Conservation (phyloP, 2,888 invertebrate species). For the Epinotia ramella region DNA sequence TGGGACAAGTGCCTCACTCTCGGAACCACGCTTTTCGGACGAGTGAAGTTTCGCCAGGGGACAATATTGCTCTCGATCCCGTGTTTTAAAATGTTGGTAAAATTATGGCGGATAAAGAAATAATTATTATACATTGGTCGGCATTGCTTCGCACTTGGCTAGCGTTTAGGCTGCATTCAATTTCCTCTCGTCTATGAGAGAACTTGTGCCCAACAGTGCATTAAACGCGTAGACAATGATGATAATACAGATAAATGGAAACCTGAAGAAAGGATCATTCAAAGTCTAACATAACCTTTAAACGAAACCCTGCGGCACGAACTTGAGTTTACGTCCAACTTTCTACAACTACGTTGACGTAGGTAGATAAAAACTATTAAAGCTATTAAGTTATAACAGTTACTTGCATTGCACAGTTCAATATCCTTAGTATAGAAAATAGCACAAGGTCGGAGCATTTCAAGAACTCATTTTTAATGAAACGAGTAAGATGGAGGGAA, state of each 20-base stretch:
- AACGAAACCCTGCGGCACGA: background rate
- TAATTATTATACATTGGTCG: no score
- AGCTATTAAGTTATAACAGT: background rate
- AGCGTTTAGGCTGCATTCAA: background rate
- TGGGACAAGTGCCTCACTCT: no score
- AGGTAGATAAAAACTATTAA: background rate
- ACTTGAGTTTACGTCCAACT: background rate
- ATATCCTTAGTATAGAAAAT: conserved; percentile 33
- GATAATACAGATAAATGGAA: background rate
- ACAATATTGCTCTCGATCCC: background rate
- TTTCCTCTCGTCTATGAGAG: background rate
- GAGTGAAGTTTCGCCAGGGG: background rate
- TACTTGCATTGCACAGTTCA: conserved; percentile 21
- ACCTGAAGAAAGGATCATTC: background rate
- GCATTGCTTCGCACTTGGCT: background rate
- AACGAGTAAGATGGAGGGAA: conserved; percentile 78
- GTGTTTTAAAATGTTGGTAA: no score
- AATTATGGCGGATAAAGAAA: no score
- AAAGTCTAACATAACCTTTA: background rate
- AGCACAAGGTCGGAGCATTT: conserved; percentile 40
- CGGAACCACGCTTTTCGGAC: no score
- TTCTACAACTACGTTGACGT: background rate
- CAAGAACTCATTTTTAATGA: conserved; percentile 44
- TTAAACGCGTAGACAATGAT: background rate
- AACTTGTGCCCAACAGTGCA: background rate